Conservation (phyloP, 2,888 invertebrate genomes). For the Spisula solida region DNA sequence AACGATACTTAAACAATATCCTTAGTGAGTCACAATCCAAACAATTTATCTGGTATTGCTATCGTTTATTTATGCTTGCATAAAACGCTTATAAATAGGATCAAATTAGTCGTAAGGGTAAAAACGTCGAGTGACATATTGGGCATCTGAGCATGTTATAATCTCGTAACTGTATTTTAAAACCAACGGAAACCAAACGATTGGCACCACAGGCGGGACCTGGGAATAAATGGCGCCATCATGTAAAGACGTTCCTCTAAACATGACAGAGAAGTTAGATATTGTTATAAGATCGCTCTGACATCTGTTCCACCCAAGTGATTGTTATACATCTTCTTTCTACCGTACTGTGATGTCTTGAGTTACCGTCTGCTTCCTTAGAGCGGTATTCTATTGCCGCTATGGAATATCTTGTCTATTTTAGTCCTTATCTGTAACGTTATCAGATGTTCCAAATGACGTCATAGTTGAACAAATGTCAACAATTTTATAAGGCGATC, state of each 20-base stretch:
- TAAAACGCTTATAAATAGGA: no score
- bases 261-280: background rate
- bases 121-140: no score
- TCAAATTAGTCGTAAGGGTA: no score
- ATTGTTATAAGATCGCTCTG: background rate
- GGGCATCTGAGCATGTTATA: no score
- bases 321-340: constrained; percentile 4
- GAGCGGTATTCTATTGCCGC: background rate
- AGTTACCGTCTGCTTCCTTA: background rate
- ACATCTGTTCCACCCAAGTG: background rate
- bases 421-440: constrained; percentile 38
- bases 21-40: no score
- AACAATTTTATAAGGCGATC: constrained; percentile 5
- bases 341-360: background rate
- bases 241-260: background rate
- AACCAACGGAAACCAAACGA: background rate
- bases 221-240: background rate
- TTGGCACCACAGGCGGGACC: background rate
- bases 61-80: no score
- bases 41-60: no score
- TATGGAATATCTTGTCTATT: constrained; percentile 34
- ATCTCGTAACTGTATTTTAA: background rate
- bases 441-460: constrained; percentile 28
- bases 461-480: constrained; percentile 10
- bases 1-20: no score